phyloP scores from a whole-genome alignment of 2,797 vertebrate species.

The Sitta carolinensis region DNA sequence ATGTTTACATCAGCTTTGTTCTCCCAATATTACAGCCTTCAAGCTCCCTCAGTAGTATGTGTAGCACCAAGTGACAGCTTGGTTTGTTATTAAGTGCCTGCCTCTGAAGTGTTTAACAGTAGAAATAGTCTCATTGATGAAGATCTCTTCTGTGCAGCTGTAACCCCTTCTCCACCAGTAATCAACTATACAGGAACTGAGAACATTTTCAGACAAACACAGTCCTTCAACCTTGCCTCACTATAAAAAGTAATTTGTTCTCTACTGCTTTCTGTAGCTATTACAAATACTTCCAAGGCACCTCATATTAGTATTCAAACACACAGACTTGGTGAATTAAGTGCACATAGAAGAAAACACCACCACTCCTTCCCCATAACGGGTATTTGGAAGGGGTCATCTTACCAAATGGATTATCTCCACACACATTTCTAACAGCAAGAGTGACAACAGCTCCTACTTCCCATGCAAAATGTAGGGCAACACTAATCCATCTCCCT shows the following conservation, averaged over 20 bases:
- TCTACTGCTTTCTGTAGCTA: not conserved
- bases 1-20: conserved; percentile 13
- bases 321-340: not conserved
- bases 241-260: not conserved
- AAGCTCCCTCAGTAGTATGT: not conserved
- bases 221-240: not conserved
- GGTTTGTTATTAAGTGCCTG: not conserved
- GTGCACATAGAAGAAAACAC: not conserved
- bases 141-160: not conserved
- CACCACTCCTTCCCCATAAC: not conserved
- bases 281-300: not conserved
- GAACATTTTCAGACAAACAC: not conserved
- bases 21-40: not conserved
- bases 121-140: not conserved
- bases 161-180: not conserved
- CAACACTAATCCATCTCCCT: not conserved
- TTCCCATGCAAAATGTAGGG: not conserved
- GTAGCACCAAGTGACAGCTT: not conserved
- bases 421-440: not conserved
- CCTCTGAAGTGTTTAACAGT: not conserved
- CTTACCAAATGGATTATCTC: not conserved
- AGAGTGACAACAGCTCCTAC: not conserved
- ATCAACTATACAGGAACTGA: not conserved
- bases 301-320: not conserved
- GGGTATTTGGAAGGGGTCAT: not conserved